A percentile compares a stretch with the other conserved stretches of the same genome.
phyloP scores from a whole-genome alignment of 1,140 invertebrate species.

The Thaumatotibia leucotreta region DNA sequence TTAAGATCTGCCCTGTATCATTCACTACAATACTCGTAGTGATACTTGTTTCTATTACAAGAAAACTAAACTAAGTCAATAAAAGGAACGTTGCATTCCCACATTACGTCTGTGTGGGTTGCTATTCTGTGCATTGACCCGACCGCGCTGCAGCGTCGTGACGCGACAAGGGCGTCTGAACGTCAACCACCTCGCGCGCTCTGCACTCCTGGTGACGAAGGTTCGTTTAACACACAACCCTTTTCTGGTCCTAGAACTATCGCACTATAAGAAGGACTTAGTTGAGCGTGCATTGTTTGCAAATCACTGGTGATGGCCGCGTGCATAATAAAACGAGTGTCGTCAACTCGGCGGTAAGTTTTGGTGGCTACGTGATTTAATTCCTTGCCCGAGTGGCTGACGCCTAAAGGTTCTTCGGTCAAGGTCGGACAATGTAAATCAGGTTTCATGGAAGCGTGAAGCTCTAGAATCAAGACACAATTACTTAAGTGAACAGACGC shows the following conservation, averaged over 20 bases:
- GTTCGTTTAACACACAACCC: constrained; percentile 53
- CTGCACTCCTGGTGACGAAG: constrained; percentile 50
- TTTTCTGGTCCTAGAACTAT: constrained; percentile 47
- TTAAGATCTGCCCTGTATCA: no score
- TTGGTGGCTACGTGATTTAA: constrained; percentile 13
- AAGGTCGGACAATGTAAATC: constrained; percentile 12
- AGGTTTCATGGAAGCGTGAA: constrained; percentile 11
- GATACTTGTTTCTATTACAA: not conserved
- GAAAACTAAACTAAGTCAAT: constrained; percentile 8
- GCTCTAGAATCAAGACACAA: constrained; percentile 4
- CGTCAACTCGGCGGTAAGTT: constrained; percentile 6
- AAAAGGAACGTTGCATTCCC: constrained; percentile 4
- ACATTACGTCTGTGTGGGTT: constrained; percentile 9
- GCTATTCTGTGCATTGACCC: constrained; percentile 31
- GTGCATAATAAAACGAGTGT: constrained; percentile 18
- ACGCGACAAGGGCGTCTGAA: constrained; percentile 28
- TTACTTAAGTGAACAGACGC: not conserved
- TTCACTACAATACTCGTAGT: not conserved
- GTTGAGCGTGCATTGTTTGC: constrained; percentile 23
- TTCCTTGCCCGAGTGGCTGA: not conserved
- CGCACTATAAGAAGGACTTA: constrained; percentile 32
- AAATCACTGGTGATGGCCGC: constrained; percentile 15
- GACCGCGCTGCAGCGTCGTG: constrained; percentile 22
- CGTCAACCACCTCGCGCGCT: constrained; percentile 28
- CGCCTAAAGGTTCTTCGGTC: constrained; percentile 7